These are phyloP conservation scores for Sterna hirundo DNA, from an alignment of 2,113 vertebrate genomes.

Conservation along the genomic window DNA sequence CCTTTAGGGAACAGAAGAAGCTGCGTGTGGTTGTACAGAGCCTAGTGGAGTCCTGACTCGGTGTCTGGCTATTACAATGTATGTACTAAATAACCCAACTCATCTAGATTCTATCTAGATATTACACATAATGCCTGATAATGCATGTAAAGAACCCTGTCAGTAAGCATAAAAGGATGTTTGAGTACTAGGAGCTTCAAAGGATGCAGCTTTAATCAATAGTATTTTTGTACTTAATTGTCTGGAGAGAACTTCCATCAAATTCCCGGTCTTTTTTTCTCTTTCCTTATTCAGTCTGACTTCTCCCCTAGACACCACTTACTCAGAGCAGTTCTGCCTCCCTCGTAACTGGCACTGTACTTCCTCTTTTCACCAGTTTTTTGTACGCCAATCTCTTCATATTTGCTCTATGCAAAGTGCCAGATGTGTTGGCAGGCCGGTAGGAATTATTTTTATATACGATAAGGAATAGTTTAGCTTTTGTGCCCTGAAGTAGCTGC, in stretches of 20 bases:
- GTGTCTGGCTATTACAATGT: not conserved
- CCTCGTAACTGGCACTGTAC: not conserved
- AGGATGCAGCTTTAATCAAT: not conserved
- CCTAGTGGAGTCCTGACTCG: not conserved
- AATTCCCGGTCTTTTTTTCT: not conserved
- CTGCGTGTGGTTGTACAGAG: not conserved
- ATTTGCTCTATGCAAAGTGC: not conserved
- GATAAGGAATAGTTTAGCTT: not conserved
- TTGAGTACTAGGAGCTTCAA: not conserved
- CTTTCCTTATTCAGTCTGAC: no score
- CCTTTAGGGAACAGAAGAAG: not conserved
- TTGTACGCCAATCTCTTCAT: not conserved
- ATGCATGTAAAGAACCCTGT: not conserved
- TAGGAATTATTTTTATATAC: not conserved
- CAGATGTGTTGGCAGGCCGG: not conserved
- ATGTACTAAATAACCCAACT: not conserved
- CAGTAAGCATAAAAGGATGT: not conserved
- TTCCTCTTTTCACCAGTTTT: not conserved
- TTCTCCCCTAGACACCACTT: not conserved
- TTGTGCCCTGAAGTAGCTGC: not conserved
- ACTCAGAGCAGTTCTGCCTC: not conserved
- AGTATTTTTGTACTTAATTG: not conserved
- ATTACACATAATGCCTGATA: not conserved
- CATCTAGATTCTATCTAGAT: not conserved
- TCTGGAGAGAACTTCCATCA: not conserved